Conservation (phyloP, 2,888 invertebrate species). For the Entomobrya proxima region DNA sequence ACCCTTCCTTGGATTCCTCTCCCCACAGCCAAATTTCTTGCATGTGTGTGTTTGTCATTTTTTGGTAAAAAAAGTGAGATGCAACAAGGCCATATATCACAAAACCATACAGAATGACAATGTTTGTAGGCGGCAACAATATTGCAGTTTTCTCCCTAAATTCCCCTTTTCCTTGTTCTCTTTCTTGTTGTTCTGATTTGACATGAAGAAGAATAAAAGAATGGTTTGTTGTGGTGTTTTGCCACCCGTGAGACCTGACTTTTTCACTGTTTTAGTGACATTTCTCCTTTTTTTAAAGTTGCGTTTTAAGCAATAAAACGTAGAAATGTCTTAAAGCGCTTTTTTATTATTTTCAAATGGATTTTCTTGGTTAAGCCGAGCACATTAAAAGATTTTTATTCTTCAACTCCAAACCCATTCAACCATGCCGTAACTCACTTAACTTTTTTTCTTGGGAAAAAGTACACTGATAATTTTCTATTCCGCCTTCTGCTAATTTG, state of each 20-base stretch:
- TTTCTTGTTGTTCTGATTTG: not conserved
- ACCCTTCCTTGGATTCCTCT: not conserved
- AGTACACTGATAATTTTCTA: constrained; percentile 53
- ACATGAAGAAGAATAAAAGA: constrained; percentile 48
- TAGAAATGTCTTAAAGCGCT: not conserved
- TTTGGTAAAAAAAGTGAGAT: constrained; percentile 27
- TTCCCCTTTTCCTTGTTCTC: constrained; percentile 1
- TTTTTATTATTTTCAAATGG: not conserved
- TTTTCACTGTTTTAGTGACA: constrained; percentile 44
- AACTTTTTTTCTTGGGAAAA: not conserved
- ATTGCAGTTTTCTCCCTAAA: not conserved
- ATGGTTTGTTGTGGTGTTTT: constrained; percentile 63
- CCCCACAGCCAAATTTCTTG: not conserved
- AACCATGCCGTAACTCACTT: not conserved
- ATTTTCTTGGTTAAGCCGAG: not conserved
- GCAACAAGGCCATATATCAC: constrained; percentile 19
- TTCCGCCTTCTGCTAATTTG: constrained; percentile 62
- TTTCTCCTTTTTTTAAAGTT: not conserved
- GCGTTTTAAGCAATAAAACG: not conserved
- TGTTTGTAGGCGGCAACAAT: not conserved
- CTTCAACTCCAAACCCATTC: not conserved
- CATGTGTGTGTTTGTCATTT: constrained; percentile 21
- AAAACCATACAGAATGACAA: not conserved
- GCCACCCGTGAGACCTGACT: constrained; percentile 60
- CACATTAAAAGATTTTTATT: not conserved